Percentiles rank a stretch among this genome's conserved stretches.
Evolutionary conservation across 2,888 invertebrate genomes (phyloP).

Genomic region (Lycophotia porphyrea): DNA sequence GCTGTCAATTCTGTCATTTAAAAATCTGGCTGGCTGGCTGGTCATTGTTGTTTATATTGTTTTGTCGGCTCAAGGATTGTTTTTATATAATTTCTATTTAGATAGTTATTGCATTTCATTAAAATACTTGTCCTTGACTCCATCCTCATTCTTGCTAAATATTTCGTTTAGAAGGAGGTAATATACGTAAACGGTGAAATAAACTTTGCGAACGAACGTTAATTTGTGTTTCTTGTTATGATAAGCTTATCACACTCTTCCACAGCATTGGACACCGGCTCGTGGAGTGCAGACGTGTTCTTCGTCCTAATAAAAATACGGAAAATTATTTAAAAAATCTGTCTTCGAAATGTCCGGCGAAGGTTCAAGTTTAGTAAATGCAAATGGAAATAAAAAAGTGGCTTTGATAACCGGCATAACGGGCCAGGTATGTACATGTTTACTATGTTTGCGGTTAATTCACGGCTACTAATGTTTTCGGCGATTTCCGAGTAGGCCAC

Average conservation of each 20-base stretch:
- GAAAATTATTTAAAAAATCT: conserved; percentile 25
- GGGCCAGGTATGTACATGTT: conserved; percentile 94
- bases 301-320: conserved; percentile 27
- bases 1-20: conserved; percentile 14
- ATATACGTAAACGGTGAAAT: conserved; percentile 1
- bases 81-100: neutral
- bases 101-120: conserved; percentile 7
- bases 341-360: conserved; percentile 82
- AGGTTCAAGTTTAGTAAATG: conserved; percentile 68
- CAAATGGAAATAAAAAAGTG: conserved; percentile 89
- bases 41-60: conserved; percentile 28
- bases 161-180: neutral
- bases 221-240: conserved; percentile 63
- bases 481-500: conserved; percentile 46
- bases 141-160: neutral
- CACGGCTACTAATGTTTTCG: neutral
- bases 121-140: neutral
- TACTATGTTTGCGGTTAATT: conserved; percentile 17
- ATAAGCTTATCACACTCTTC: conserved; percentile 70
- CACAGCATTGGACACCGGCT: conserved; percentile 64
- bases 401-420: conserved; percentile 99
- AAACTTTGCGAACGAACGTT: conserved; percentile 47
- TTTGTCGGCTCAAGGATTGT: neutral
- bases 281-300: conserved; percentile 65
- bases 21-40: conserved; percentile 1